Base-by-base conservation (phyloP, 2,113 vertebrate genomes). In the Erinaceus europaeus region DNA sequence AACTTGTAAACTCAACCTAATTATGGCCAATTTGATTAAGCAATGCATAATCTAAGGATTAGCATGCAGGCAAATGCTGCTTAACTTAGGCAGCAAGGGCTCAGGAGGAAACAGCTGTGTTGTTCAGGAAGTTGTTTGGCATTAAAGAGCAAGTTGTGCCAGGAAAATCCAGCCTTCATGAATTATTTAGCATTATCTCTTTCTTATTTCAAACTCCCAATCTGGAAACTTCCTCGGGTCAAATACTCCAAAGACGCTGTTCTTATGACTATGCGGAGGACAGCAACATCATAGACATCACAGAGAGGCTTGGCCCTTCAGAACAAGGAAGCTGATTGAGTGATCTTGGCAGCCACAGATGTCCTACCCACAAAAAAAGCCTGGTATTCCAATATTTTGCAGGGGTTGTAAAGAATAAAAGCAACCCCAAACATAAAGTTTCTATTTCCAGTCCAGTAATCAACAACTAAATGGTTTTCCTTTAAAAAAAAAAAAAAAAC, bases 21-120 rank as follows among this genome's bases (percentile, higher is more conserved):
- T 94, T 91, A 92, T 4, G 4, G 82, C 55, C 91, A 94, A 95
- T 94, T 84, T 95, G 94, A 94, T 91, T 90, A 95, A 94, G 88
- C 94, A 88, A 92, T 59, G 72, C 83, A 80, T 94, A 90, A 91
- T 91, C 75, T 89, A 86, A 80, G 90, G 85, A 89, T 95, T 93
- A 92, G 85, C 91, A 85, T 89, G 78, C 15, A 42, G 40, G 75
- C 88, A 92, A 93, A 84, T 90, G 75, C 85, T 86, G 86, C 67
- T 83, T 93, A 76, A 93, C 52, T 88, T 75, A 86, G 61, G 83
- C 85, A 72, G 71, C 13, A 52, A 92, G 83, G 52, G 86, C 81
- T 89, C 75, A 72, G 32, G 76, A 80, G 88, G 90, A 94, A 91
- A 90, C 85, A 86, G 83, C 79, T 88, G 72, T 36, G 59, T 90